These are phyloP conservation scores for Xestia c-nigrum DNA, from an alignment of 2,888 invertebrate species.

Conservation along the genomic window DNA sequence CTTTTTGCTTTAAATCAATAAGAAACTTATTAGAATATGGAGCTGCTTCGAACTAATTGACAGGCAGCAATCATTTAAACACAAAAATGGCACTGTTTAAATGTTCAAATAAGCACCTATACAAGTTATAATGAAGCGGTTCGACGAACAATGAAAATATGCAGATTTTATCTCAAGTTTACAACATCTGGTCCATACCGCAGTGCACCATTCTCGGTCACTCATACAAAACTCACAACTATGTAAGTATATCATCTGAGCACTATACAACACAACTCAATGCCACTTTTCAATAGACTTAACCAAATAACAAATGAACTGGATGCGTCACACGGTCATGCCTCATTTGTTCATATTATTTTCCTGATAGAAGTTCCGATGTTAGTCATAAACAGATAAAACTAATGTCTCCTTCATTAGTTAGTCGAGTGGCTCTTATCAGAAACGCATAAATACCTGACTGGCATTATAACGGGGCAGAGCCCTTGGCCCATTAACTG, in stretches of 20 bases:
- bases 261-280: slow-evolving; percentile 37
- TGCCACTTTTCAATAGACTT: slow-evolving; percentile 39
- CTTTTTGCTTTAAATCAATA: slow-evolving; percentile 32
- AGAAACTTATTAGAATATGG: slow-evolving; percentile 31
- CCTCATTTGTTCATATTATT: slow-evolving; percentile 46
- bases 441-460: slow-evolving; percentile 69
- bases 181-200: slow-evolving; percentile 70
- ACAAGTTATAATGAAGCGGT: slow-evolving; percentile 15
- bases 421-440: slow-evolving; percentile 71
- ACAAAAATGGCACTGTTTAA: slow-evolving; percentile 5
- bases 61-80: neutral
- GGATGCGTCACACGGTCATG: slow-evolving; percentile 43
- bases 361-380: slow-evolving; percentile 45
- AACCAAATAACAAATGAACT: slow-evolving; percentile 32
- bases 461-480: slow-evolving; percentile 72
- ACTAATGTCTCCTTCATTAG: slow-evolving; percentile 65
- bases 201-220: slow-evolving; percentile 68
- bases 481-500: slow-evolving; percentile 77
- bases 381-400: slow-evolving; percentile 60
- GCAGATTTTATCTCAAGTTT: slow-evolving; percentile 63
- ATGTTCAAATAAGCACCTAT: slow-evolving; percentile 17
- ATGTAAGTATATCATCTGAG: slow-evolving; percentile 40
- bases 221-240: slow-evolving; percentile 48
- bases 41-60: slow-evolving; percentile 10
- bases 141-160: slow-evolving; percentile 61